phyloP scores from a whole-genome alignment of 2,113 vertebrate genomes.

The Callorhinus ursinus region DNA sequence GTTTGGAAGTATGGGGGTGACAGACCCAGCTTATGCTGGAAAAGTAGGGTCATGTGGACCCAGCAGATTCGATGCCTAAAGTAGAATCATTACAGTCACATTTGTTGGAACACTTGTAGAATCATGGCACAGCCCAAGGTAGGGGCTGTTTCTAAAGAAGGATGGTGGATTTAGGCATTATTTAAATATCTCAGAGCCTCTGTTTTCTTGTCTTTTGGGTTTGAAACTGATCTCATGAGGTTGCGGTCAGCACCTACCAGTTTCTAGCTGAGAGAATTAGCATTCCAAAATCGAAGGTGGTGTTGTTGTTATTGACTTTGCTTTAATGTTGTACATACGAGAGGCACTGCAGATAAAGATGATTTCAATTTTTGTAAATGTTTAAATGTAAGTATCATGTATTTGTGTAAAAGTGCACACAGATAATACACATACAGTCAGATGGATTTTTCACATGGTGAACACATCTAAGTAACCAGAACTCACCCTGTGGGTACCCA shows the following conservation, averaged over 20 bases:
- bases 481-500: background rate
- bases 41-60: background rate
- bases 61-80: background rate
- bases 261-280: background rate
- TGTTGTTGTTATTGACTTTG: background rate
- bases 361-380: background rate
- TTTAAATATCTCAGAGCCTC: background rate
- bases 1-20: background rate
- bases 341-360: background rate
- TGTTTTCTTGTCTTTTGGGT: background rate
- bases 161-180: background rate
- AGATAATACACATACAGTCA: background rate
- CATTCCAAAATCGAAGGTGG: background rate
- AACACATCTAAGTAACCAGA: background rate
- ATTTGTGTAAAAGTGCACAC: background rate
- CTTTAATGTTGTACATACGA: background rate
- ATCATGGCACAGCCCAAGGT: background rate
- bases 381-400: background rate
- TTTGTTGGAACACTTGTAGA: background rate
- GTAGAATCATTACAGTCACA: background rate
- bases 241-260: background rate
- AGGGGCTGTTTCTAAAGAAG: background rate
- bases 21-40: background rate
- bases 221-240: background rate
- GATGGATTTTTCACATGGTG: background rate